Conservation (phyloP, 2,888 invertebrate genomes). For the Drosophila multiciliata region DNA sequence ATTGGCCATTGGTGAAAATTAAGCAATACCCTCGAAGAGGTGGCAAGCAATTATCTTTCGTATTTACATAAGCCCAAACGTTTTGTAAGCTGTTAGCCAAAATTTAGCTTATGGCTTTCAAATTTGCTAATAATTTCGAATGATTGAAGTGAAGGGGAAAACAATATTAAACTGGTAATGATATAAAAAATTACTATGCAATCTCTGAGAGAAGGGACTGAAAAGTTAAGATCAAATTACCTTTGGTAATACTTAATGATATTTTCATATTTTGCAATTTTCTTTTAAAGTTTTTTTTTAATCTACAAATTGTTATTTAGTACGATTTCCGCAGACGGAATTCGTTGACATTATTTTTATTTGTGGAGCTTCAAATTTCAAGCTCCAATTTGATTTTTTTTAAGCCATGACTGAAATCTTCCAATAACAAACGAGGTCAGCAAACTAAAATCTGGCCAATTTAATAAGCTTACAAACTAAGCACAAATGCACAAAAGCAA, state of each 20-base stretch:
- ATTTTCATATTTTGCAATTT: not conserved
- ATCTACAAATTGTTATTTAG: not conserved
- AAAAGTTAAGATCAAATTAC: not conserved
- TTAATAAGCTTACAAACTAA: slow-evolving; percentile 66
- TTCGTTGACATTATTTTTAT: slow-evolving; percentile 6
- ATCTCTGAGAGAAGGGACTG: slow-evolving; percentile 2
- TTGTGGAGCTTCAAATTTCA: slow-evolving; percentile 24
- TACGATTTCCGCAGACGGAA: not conserved
- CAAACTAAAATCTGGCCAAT: slow-evolving; percentile 66
- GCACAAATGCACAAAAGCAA: slow-evolving; percentile 35
- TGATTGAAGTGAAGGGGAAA: slow-evolving; percentile 71
- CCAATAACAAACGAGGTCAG: slow-evolving; percentile 65
- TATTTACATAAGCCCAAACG: slow-evolving; percentile 64
- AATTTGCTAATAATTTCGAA: slow-evolving; percentile 46
- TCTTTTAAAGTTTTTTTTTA: not conserved
- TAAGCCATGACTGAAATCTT: slow-evolving; percentile 15
- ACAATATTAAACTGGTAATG: slow-evolving; percentile 43
- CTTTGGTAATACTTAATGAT: not conserved
- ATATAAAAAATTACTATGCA: slow-evolving; percentile 24
- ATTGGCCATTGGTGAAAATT: slow-evolving; percentile 60
- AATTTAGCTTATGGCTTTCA: slow-evolving; percentile 27
- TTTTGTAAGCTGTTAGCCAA: slow-evolving; percentile 40
- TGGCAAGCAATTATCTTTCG: slow-evolving; percentile 49
- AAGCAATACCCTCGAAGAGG: slow-evolving; percentile 58
- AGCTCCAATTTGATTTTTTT: slow-evolving; percentile 47